These are phyloP conservation scores for Pristis pectinata DNA, from an alignment of 2,797 vertebrate species.

Conservation along the genomic window DNA sequence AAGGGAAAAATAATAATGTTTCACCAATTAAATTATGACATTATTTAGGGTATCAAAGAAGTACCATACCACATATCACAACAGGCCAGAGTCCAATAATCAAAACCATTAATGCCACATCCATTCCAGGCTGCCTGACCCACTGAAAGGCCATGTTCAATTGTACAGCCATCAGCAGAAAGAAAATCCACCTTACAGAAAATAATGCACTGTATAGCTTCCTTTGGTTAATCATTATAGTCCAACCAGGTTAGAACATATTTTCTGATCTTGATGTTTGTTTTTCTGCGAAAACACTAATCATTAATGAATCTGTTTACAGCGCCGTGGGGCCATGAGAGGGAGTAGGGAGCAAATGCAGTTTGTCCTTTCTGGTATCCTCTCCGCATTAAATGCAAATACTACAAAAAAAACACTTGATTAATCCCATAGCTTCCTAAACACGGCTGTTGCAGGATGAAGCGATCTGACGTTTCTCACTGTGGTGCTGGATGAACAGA, in stretches of 20 bases:
- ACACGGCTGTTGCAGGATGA: background rate
- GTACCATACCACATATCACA: background rate
- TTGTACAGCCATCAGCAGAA: background rate
- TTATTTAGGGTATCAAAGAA: background rate
- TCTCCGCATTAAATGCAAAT: background rate
- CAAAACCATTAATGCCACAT: background rate
- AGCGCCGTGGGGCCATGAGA: too few relatives aligned
- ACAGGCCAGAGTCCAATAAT: background rate
- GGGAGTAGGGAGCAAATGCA: too few relatives aligned
- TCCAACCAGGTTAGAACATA: background rate
- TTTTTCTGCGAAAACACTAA: background rate
- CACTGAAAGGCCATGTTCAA: background rate
- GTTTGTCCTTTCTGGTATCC: background rate
- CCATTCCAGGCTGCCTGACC: background rate
- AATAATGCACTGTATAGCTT: too few relatives aligned
- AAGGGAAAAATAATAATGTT: background rate
- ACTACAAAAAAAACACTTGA: background rate
- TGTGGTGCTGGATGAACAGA: too few relatives aligned
- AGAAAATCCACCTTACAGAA: background rate
- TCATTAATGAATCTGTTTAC: background rate
- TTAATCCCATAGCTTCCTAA: background rate
- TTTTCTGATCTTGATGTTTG: constrained; percentile 9
- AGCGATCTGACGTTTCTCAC: background rate
- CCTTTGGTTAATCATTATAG: background rate
- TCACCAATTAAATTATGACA: background rate